phyloP scores from a whole-genome alignment of 1,140 invertebrate species.

The Diorhabda sublineata region DNA sequence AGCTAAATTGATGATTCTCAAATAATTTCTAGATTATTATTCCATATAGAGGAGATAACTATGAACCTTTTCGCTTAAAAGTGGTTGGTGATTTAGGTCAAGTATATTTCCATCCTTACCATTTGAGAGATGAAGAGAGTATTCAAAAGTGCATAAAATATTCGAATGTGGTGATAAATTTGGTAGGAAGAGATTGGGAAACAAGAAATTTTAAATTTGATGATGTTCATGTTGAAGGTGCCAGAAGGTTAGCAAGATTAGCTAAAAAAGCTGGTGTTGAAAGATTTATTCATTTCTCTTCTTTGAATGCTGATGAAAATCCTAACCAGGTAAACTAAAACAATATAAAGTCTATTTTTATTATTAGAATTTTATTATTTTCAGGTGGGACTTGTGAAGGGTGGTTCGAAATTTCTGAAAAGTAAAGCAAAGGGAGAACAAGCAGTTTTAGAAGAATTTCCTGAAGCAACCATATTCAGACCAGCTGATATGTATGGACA shows the following conservation, averaged over 20 bases:
- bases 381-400: constrained; percentile 24
- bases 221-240: constrained; percentile 76
- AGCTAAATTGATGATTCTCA: not conserved
- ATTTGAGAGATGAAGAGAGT: constrained; percentile 83
- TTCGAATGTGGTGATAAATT: constrained; percentile 96
- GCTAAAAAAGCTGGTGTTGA: constrained; percentile 74
- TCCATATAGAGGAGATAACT: constrained; percentile 86
- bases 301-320: constrained; percentile 64
- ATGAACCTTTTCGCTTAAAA: constrained; percentile 72
- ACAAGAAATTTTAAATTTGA: constrained; percentile 83
- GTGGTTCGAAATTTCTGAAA: constrained; percentile 50
- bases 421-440: constrained; percentile 75
- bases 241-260: constrained; percentile 70
- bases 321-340: constrained; percentile 53
- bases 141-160: constrained; percentile 85
- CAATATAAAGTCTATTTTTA: not conserved
- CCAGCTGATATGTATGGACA: constrained; percentile 88
- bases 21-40: constrained; percentile 74
- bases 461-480: constrained; percentile 89
- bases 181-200: constrained; percentile 88
- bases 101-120: constrained; percentile 83
- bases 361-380: not conserved
- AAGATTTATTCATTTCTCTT: constrained; percentile 80
- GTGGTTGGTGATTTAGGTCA: constrained; percentile 93
- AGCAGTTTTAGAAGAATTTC: constrained; percentile 90